Evolutionary conservation across 1,140 invertebrate species (phyloP).

Genomic region (Penaeus vannamei): DNA sequence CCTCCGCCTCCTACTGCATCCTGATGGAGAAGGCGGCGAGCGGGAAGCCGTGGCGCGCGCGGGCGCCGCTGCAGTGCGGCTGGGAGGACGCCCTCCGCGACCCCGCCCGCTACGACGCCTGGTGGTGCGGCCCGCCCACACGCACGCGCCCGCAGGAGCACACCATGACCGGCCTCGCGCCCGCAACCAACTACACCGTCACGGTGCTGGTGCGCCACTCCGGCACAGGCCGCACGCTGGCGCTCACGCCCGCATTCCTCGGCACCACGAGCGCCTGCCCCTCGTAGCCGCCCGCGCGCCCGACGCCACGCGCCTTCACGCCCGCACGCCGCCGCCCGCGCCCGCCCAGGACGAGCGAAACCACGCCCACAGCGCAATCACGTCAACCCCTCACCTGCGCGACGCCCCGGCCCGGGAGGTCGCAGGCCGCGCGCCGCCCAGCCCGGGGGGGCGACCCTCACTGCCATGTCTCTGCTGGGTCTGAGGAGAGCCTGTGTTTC

Average conservation of each 20-base stretch:
- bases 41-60: slow-evolving; percentile 1
- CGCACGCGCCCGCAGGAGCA: slow-evolving; percentile 3
- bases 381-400: no score
- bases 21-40: slow-evolving; percentile 37
- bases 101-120: neutral
- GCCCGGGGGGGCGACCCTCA: no score
- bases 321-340: no score
- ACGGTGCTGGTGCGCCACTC: slow-evolving; percentile 51
- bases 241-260: neutral
- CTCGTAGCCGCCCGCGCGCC: no score
- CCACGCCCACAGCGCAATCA: no score
- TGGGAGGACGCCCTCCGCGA: slow-evolving; percentile 39
- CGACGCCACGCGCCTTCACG: no score
- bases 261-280: no score
- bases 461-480: no score
- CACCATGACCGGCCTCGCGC: slow-evolving; percentile 31
- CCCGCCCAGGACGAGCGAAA: no score
- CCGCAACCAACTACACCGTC: slow-evolving; percentile 41
- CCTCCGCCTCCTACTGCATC: slow-evolving; percentile 40
- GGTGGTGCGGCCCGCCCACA: slow-evolving; percentile 41
- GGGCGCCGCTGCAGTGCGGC: slow-evolving; percentile 46
- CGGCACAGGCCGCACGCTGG: neutral
- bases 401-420: no score
- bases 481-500: no score
- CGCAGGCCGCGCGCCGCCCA: no score